phyloP scores from a whole-genome alignment of 2,113 vertebrate genomes.

The Hoplias malabaricus region DNA sequence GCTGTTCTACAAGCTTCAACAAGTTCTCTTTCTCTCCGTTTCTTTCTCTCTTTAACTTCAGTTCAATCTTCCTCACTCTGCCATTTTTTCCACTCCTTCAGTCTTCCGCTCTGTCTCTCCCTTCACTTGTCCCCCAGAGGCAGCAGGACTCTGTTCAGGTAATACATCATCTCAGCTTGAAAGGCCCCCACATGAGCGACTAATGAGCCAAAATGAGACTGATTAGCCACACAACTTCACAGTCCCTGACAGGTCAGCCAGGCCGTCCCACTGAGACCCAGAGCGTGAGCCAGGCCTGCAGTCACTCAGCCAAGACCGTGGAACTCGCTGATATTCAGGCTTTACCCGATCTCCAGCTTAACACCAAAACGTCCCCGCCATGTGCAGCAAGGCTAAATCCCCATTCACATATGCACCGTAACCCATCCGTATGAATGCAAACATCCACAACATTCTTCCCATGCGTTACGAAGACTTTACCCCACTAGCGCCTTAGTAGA shows the following conservation, averaged over 20 bases:
- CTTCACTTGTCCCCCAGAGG: slow-evolving; percentile 55
- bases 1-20: too few relatives aligned
- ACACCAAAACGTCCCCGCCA: neutral
- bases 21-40: neutral
- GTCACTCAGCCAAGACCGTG: neutral
- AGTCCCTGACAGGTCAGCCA: slow-evolving; percentile 69
- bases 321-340: neutral
- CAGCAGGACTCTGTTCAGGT: slow-evolving; percentile 46
- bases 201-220: slow-evolving; percentile 81
- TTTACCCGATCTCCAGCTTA: neutral
- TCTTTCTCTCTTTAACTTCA: neutral
- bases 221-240: slow-evolving; percentile 76
- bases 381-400: neutral
- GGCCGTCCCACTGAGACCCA: slow-evolving; percentile 33
- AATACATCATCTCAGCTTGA: slow-evolving; percentile 74
- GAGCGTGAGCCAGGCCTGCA: neutral
- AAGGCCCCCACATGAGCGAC: slow-evolving; percentile 73
- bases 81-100: neutral
- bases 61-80: neutral
- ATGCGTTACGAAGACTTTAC: too few relatives aligned
- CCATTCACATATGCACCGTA: too few relatives aligned
- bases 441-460: too few relatives aligned
- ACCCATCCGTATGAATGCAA: too few relatives aligned
- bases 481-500: too few relatives aligned
- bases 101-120: slow-evolving; percentile 47